Evolutionary conservation across 2,113 vertebrate genomes (phyloP), one percentile per base, ranked within the genome.

Genomic region (Nymphicus hollandicus): DNA sequence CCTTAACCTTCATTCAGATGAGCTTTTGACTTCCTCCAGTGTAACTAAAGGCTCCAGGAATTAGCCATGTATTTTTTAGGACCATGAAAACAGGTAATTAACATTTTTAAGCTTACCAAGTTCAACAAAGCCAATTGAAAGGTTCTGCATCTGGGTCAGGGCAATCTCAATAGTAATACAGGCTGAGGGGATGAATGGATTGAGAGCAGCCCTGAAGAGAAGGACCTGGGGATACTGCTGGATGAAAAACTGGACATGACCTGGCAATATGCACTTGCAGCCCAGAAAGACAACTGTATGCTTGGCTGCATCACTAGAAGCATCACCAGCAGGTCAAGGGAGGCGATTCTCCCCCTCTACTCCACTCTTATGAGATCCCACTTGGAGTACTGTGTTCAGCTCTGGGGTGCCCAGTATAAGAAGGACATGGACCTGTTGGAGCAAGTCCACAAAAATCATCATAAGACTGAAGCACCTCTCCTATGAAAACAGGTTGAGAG

Each of bases 381-480:
- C 14, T 17, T 46, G 52, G 0, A 76, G 46, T 6, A 7, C 23
- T 68, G 43, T 1, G 0, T 29, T 14, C 58, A 72, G 31, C 20
- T 72, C 37, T 60, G 68, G 64, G 4, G 13, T 3, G 17, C 18
- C 0, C 61, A 52, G 4, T 0, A 19, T 3, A 41, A 6, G 53
- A 56, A 28, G 4, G 39, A 53, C 10, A 8, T 1, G 11, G 39
- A 27, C 1, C 5, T 28, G 27, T 10, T 33, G 4, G 24, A 58
- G 6, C 0, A 0, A 1, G 14, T 46, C 28, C 35, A 17, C 1
- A 1, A 28, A n/a, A 4, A 37, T 10, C 6, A 24, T 20, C 55
- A 33, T 25, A 47, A 23, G 29, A n/a, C 2, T 50, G 60, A 49
- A 64, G 3, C 28, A 49, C 3, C 16, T 65, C 64, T 52, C 3